These are phyloP conservation scores for Arbacia lixula DNA, from an alignment of 53 echinoderm and acorn worm genomes.

Conservation along the genomic window DNA sequence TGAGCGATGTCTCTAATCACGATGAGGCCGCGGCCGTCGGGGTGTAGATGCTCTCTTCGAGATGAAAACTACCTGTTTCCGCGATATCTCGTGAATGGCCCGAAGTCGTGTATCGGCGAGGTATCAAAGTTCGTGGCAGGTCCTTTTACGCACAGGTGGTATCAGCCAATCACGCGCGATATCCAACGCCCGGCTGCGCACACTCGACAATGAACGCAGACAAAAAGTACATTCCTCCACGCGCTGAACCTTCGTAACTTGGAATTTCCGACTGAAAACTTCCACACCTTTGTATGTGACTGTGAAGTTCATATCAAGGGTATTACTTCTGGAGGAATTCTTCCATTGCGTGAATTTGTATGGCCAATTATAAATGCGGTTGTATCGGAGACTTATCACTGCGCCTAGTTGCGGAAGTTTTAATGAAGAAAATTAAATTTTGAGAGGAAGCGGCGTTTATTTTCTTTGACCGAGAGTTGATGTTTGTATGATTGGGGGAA, in stretches of 20 bases:
- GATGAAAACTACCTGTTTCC: no score
- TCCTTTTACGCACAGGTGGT: conserved; percentile 50
- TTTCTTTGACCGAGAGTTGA: background rate
- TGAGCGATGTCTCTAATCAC: no score
- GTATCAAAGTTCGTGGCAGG: conserved; percentile 44
- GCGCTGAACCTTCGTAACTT: background rate
- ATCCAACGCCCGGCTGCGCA: conserved; percentile 17
- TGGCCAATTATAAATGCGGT: background rate
- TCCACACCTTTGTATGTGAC: background rate
- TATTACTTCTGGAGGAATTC: conserved; percentile 14
- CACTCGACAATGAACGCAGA: background rate
- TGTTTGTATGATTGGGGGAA: background rate
- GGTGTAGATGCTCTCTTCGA: no score
- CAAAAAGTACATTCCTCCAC: conserved; percentile 13
- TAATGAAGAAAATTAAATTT: conserved; percentile 31
- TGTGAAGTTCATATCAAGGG: conserved; percentile 50
- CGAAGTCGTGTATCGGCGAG: background rate
- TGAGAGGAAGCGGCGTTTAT: conserved; percentile 38
- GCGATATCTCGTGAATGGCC: background rate
- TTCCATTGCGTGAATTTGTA: conserved; percentile 19
- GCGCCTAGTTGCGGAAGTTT: conserved; percentile 20
- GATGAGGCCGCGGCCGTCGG: no score
- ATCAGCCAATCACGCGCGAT: conserved; percentile 3
- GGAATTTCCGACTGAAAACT: conserved; percentile 50
- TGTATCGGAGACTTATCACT: conserved; percentile 30